Evolutionary conservation across 2,888 invertebrate genomes (phyloP).

Genomic region (Drosophila demipolita): DNA sequence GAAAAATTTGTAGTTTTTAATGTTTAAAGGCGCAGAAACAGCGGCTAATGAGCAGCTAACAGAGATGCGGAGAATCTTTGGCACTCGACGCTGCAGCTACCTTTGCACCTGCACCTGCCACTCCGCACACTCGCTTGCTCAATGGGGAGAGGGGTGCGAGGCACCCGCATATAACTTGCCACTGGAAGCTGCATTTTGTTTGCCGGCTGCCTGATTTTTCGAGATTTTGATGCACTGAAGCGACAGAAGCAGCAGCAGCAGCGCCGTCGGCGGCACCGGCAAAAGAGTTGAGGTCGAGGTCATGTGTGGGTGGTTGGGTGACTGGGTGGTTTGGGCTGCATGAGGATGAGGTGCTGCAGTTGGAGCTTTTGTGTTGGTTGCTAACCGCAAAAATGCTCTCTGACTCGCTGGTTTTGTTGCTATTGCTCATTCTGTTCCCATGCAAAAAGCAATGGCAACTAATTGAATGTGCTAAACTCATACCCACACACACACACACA

Average conservation of each 20-base stretch:
- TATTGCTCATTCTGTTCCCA: slow-evolving; percentile 54
- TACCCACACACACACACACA: slow-evolving; percentile 17
- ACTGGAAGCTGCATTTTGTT: slow-evolving; percentile 57
- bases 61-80: slow-evolving; percentile 29
- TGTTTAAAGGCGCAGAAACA: slow-evolving; percentile 44
- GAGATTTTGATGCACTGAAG: slow-evolving; percentile 64
- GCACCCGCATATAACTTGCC: slow-evolving; percentile 48
- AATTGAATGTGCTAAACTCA: slow-evolving; percentile 74
- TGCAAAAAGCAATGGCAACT: slow-evolving; percentile 71
- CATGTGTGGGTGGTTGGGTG: slow-evolving; percentile 30
- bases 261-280: slow-evolving; percentile 20
- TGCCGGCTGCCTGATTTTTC: slow-evolving; percentile 74
- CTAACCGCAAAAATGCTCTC: slow-evolving; percentile 70
- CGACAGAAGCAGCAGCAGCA: slow-evolving; percentile 35
- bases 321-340: slow-evolving; percentile 8
- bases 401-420: slow-evolving; percentile 32
- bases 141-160: neutral
- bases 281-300: slow-evolving; percentile 68
- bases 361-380: slow-evolving; percentile 61
- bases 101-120: slow-evolving; percentile 7
- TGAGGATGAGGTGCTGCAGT: slow-evolving; percentile 13
- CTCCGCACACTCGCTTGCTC: slow-evolving; percentile 18
- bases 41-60: slow-evolving; percentile 60
- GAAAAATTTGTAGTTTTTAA: slow-evolving; percentile 36
- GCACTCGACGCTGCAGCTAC: slow-evolving; percentile 5